Evolutionary conservation across 1,140 invertebrate species (phyloP).

Genomic region (Megalopta genalis): DNA sequence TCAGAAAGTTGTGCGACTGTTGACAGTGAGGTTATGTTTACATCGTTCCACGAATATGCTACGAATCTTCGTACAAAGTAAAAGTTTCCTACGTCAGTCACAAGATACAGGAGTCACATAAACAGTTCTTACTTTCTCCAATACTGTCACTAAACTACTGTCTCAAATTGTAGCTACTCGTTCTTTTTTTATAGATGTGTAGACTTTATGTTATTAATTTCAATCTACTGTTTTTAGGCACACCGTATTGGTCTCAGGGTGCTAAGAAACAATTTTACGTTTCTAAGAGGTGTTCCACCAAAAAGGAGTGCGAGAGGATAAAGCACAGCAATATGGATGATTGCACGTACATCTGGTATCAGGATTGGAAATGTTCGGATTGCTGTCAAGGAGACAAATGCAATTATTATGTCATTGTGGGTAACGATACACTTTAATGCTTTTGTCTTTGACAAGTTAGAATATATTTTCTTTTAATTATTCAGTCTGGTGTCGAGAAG

Average conservation of each 20-base stretch:
- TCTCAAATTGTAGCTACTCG: no score
- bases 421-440: conserved; percentile 63
- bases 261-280: conserved; percentile 97
- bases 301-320: conserved; percentile 87
- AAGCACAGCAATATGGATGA: conserved; percentile 85
- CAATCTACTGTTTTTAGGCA: conserved; percentile 81
- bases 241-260: conserved; percentile 95
- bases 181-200: no score
- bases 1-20: neutral
- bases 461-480: conserved; percentile 1
- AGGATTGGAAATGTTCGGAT: conserved; percentile 98
- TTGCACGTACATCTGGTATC: conserved; percentile 98
- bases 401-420: conserved; percentile 98
- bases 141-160: no score
- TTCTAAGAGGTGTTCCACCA: conserved; percentile 93
- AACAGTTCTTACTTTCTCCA: no score
- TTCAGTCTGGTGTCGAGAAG: conserved; percentile 61
- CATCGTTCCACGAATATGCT: neutral
- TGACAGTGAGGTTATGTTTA: conserved; percentile 56
- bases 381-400: conserved; percentile 98
- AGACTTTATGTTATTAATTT: no score
- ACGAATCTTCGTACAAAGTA: no score
- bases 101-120: no score
- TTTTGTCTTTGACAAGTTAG: neutral
- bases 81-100: no score